Base-by-base conservation (phyloP, 2,888 invertebrate genomes). In the Tetanocera ferruginea region DNA sequence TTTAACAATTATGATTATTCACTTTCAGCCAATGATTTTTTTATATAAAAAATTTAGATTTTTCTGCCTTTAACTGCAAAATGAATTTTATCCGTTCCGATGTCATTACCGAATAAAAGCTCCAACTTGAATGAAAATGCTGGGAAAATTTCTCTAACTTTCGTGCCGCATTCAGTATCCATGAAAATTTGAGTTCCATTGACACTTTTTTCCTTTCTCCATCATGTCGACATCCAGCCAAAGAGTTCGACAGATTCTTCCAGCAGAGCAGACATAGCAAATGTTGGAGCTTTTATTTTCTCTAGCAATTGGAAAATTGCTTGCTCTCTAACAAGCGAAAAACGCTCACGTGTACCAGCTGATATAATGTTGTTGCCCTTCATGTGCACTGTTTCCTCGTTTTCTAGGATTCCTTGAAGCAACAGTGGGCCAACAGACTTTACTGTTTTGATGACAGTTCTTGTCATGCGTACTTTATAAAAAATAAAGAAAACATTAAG, bases 121-220 rank as follows among this genome's bases (percentile, higher is more conserved):
- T 87, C 84, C 84, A 87, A 87, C 88, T 87, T 84, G 82, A 87
- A 87, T 87, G 84, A 85, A 84, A 85, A 49, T 51, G 8, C 67
- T 51, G 25, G 19, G 51, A 69, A 69, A 49, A 69, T 69, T 51
- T 69, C 69, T 69, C 69, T 49, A 69, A 69, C 51, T 25, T 37
- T 51, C 14, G 5, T 69, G 69, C 49, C 51, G 51, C 69, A 69
- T 49, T 69, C 49, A 51, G 69, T 69, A 69, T 69, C 49, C 69
- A 69, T 69, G 25, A 69, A 69, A 69, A 25, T 69, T 69, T 69
- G 51, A 23, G 25, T 69, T 69, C 69, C 69, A 69, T 51, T 69
- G 69, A 69, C 49, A 69, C 43, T 67, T 69, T 69, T 52, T 49
- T 25, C 69, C 14, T 69, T 69, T 66, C n/a, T n/a, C n/a, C 51